phyloP scores from a whole-genome alignment of 2,888 invertebrate genomes.

The Sesamia inferens region DNA sequence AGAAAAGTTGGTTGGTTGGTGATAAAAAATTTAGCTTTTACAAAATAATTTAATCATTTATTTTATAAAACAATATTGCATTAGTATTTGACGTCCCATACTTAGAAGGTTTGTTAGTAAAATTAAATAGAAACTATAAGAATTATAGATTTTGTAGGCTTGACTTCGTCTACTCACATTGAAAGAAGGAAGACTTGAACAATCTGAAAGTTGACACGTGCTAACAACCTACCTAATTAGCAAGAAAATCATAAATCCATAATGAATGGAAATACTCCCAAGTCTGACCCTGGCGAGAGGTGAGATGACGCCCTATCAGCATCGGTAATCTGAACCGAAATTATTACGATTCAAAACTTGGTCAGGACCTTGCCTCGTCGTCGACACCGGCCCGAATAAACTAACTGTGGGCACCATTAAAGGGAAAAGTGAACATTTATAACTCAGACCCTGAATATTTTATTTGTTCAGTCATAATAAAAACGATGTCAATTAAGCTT shows the following conservation, averaged over 20 bases:
- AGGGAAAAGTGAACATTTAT: constrained; percentile 84
- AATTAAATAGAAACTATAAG: background rate
- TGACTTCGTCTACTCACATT: background rate
- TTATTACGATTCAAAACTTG: constrained; percentile 90
- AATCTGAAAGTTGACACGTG: background rate
- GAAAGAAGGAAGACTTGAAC: background rate
- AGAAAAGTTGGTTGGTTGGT: background rate
- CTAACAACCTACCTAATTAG: background rate
- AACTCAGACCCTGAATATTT: constrained; percentile 82
- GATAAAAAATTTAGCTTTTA: background rate
- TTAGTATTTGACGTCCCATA: background rate
- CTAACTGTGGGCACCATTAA: constrained; percentile 84
- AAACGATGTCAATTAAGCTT: constrained; percentile 85
- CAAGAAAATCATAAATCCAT: constrained; percentile 21
- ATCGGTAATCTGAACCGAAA: constrained; percentile 89
- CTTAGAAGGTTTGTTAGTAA: background rate
- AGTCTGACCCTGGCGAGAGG: constrained; percentile 82
- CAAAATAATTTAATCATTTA: background rate
- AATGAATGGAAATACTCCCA: constrained; percentile 39
- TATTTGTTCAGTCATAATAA: constrained; percentile 86
- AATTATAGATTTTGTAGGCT: background rate
- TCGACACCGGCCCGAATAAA: constrained; percentile 79
- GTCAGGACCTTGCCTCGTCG: constrained; percentile 84
- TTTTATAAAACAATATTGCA: background rate
- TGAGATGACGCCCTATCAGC: constrained; percentile 88